Evolutionary conservation across 2,888 invertebrate species (phyloP).

Genomic region (Mayetiola destructor): DNA sequence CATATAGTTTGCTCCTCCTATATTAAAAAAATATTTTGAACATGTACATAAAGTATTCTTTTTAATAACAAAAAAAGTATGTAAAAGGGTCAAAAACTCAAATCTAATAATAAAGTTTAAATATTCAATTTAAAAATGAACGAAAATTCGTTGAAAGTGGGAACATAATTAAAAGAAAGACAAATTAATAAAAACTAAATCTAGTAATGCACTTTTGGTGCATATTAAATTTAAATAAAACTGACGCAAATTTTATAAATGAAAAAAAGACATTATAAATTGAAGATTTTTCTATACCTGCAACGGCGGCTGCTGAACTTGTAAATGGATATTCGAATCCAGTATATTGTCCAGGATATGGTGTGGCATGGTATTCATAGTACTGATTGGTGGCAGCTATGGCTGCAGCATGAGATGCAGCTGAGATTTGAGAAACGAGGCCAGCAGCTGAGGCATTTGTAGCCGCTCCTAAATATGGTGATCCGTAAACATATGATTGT

Average conservation of each 20-base stretch:
- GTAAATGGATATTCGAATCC: constrained; percentile 23
- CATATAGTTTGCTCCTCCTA: constrained; percentile 22
- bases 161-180: too few relatives aligned
- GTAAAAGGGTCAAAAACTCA: too few relatives aligned
- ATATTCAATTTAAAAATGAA: too few relatives aligned
- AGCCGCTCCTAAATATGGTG: constrained; percentile 43
- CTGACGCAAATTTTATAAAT: neutral
- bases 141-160: too few relatives aligned
- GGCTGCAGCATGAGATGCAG: constrained; percentile 54
- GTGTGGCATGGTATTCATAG: constrained; percentile 53
- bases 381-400: constrained; percentile 65
- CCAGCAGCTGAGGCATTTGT: constrained; percentile 41
- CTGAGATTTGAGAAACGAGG: constrained; percentile 50
- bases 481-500: constrained; percentile 63
- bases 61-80: too few relatives aligned
- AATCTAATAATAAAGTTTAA: too few relatives aligned
- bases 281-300: constrained; percentile 7
- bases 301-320: constrained; percentile 19
- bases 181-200: too few relatives aligned
- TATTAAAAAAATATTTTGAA: too few relatives aligned
- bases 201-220: too few relatives aligned
- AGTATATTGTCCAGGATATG: constrained; percentile 22
- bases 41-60: too few relatives aligned
- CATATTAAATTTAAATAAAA: too few relatives aligned
- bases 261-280: neutral